Evolutionary conservation across 2,888 invertebrate species (phyloP).

Genomic region (Oscheius sp.): DNA sequence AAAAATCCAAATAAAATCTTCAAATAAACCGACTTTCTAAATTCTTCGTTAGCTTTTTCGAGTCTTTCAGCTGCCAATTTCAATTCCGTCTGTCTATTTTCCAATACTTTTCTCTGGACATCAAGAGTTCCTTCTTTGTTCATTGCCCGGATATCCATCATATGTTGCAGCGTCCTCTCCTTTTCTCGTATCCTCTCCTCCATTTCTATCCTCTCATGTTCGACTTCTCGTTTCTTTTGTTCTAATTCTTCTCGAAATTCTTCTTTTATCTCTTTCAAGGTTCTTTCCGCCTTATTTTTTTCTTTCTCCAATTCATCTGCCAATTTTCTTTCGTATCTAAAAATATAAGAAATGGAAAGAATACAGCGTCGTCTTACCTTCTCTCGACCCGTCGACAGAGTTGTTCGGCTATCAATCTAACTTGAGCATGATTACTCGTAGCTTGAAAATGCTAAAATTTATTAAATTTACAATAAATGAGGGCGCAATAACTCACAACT

Average conservation of each 20-base stretch:
- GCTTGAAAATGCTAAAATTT: slow-evolving; percentile 14
- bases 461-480: neutral
- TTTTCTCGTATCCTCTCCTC: slow-evolving; percentile 31
- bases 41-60: slow-evolving; percentile 30
- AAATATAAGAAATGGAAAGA: neutral
- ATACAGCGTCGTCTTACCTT: slow-evolving; percentile 13
- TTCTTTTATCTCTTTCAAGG: slow-evolving; percentile 14
- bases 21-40: slow-evolving; percentile 20
- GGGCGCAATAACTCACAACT: slow-evolving; percentile 15
- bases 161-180: slow-evolving; percentile 30
- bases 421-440: slow-evolving; percentile 16
- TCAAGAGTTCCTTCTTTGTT: slow-evolving; percentile 13
- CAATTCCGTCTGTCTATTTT: slow-evolving; percentile 33
- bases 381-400: slow-evolving; percentile 29
- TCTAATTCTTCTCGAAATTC: slow-evolving; percentile 34
- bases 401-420: slow-evolving; percentile 32
- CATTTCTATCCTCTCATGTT: neutral
- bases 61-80: slow-evolving; percentile 27
- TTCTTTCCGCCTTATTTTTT: slow-evolving; percentile 11
- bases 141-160: slow-evolving; percentile 26
- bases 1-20: neutral
- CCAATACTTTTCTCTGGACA: slow-evolving; percentile 28
- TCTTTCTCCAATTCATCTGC: slow-evolving; percentile 31
- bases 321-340: slow-evolving; percentile 28
- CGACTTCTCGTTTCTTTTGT: slow-evolving; percentile 20